Evolutionary conservation across 1,140 invertebrate genomes (phyloP), one percentile per base, ranked within the genome.

Genomic region (Odontomachus brunneus): DNA sequence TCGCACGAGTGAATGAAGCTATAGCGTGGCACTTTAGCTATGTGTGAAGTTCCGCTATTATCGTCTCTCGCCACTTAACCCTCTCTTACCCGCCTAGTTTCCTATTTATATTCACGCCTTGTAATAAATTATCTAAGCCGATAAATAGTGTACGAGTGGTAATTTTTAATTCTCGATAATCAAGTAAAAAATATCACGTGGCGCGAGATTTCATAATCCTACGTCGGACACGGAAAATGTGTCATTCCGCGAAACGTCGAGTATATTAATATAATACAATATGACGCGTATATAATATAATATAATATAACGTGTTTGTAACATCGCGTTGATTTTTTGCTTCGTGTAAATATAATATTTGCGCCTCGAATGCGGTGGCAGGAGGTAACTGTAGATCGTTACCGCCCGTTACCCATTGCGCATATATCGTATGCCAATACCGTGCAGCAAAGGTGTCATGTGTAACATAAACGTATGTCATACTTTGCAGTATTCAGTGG

Each of bases 401-500:
- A 1, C 19, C 1, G 15, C 51, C n/a, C n/a, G n/a, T 53, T 55
- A 22, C n/a, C 53, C 11, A 55, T 55, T 19, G 5, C 53, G n/a
- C n/a, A 55, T 44, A 44, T 44, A 44, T 44, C 53, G 53, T 55
- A 55, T 19, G 19, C 53, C 53, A 19, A 55, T 19, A n/a, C n/a
- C 4, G 51, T 53, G 51, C 15, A 19, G 38, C 9, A 11, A 7
- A 44, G 19, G 22, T 55, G n/a, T 19, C 53, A 19, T 4, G 53
- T 55, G 17, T 55, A 55, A 55, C 53, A 55, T 55, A 55, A 55
- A 55, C 53, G 53, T 55, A 22, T 19, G n/a, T 55, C n/a, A 7
- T 19, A 19, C 53, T 55, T 19, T 4, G 51, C n/a, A 53, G 7
- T 19, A 19, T 55, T 19, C 53, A 55, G 11, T 55, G 19, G n/a